Base-by-base conservation (phyloP, 2,797 vertebrate genomes). In the Clangula hyemalis region DNA sequence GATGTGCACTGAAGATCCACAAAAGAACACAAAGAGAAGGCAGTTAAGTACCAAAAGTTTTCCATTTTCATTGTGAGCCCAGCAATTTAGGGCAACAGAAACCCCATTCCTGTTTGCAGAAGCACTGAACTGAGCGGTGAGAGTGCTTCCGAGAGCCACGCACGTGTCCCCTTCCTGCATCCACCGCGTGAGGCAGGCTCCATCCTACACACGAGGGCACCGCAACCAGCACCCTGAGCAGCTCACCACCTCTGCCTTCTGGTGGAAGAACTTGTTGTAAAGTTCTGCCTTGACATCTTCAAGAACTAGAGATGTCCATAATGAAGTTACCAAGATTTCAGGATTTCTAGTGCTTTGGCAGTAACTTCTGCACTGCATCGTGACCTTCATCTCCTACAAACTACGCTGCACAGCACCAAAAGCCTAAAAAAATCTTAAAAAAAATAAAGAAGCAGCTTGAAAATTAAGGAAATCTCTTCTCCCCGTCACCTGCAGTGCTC, bases 101-200 rank as follows among this genome's bases (percentile, higher is more conserved):
- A 30, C 11, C 36, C 27, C 57, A n/a, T 1, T 53, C 19, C 53
- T 60, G 36, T 66, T 45, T 41, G 56, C 21, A 27, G 5, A 62
- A 41, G 21, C 1, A 0, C 16, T 0, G 1, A 73, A 15, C 38
- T 25, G 34, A 79, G 6, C 11, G 15, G n/a, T 0, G 2, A 30
- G 7, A 66, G 13, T 1, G 43, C 41, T 70, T 65, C 2, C 17
- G 25, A 84, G 69, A 91, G 39, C 12, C 66, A 54, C 0, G 0
- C 4, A 8, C 15, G 61, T 30, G 13, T 13, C 16, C 27, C 71
- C 64, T 81, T 85, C 38, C 22, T 6, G 6, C 28, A 22, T 11
- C 82, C 2, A 53, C 43, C 18, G 8, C 19, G 43, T 45, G 58
- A 30, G 81, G 70, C n/a, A 34, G 73, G 53, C 22, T 11, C 22